Base-by-base conservation (phyloP, 1,140 invertebrate genomes). In the Ruditapes philippinarum region DNA sequence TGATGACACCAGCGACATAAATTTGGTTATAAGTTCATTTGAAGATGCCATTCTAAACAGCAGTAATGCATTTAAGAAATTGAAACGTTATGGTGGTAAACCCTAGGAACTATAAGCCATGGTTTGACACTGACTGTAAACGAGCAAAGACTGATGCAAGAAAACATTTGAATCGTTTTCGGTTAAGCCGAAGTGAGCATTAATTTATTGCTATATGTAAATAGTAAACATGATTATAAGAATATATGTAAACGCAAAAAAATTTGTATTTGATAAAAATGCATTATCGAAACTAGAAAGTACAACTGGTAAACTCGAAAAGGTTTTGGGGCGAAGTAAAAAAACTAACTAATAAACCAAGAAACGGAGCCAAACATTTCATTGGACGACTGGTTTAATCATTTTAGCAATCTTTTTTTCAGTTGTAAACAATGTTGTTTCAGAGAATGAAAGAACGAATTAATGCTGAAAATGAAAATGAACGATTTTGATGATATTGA, bases 391-490 rank as follows among this genome's bases (percentile, higher is more conserved):
- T 74, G 70, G 36, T 74, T 2, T 42, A 22, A 74, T 22, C 70
- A 74, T 42, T 74, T 74, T 45, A 74, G 70, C 42, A 74, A 28
- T 9, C 38, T 74, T 7, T 74, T 74, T 42, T 7, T n/a, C 36
- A n/a, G 1, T 3, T 9, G 70, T 7, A 11, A 42, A 25, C 31
- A 7, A 11, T 17, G 70, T 2, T 3, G 33, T 1, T 42, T 28
- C 25, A 7, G 70, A 38, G 14, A 9, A 74, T 40, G 11, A 14
- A 14, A 22, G 7, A 14, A 5, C 9, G 5, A 14, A 9, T 3
- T 14, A 40, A n/a, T 36, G 11, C 7, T 4, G 38, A 25, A 11
- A 12, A 38, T 65, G 11, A 65, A 33, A 11, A 65, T 19, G n/a
- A 74, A 11, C 42, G 42, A 45, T 7, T 22, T 74, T 12, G 70